Evolutionary conservation across 1,140 invertebrate species (phyloP), one percentile per base, ranked within the genome.

Genomic region (Rhopalosiphum maidis): DNA sequence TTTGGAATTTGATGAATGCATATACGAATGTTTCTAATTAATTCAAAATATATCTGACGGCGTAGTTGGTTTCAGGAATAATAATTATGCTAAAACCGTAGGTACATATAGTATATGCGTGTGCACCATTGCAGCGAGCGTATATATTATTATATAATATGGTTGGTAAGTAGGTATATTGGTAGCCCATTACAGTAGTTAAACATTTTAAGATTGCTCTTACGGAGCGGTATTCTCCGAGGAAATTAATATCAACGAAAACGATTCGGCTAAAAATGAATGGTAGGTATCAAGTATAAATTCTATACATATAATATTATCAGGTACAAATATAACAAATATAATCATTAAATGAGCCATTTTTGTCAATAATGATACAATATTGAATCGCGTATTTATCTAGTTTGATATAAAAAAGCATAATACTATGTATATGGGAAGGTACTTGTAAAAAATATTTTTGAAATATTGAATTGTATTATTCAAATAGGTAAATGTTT

Each of bases 1-100:
- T 77, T 77, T 77, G 60, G 60, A 77, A 77, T 77, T 77, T 77
- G 30, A 77, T 77, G 60, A 35, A 77, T 77, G 60, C 60, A n/a
- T n/a, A 77, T n/a, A 77, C 30, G 60, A 77, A 77, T 77, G 60
- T 77, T 77, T 77, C 60, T 77, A 77, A n/a, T 77, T 77, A 77
- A 77, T 77, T 77, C 60, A 77, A 77, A 77, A 77, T 77, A 77
- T n/a, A 77, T 77, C 60, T 77, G 15, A 77, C 15, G n/a, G n/a
- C 60, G 60, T 6, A n/a, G 60, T 77, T 18, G 30, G 30, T n/a
- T 30, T n/a, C 30, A n/a, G 60, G n/a, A n/a, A 77, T 77, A 77
- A 77, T 77, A 77, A 77, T 77, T 77, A 77, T 77, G 60, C 60
- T 77, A 77, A 77, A 77, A 77, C 30, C 60, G 15, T 18, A n/a